Base-by-base conservation (phyloP, 2,113 vertebrate genomes). In the Rutilus rutilus region DNA sequence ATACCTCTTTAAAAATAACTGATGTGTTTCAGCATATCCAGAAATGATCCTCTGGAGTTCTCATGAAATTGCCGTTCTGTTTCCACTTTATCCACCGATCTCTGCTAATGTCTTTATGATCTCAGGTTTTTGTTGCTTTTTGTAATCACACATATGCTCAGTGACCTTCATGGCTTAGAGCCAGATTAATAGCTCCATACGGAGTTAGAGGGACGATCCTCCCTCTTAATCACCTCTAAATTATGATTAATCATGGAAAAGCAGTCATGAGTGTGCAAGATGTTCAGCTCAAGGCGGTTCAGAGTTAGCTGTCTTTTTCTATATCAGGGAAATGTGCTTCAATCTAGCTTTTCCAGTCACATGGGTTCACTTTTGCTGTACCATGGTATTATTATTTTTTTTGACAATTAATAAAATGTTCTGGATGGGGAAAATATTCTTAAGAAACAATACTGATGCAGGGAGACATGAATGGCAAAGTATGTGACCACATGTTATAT, bases 131-230 rank as follows among this genome's bases (percentile, higher is more conserved):
- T 86, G 69, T 86, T 92, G 90, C 89, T 92, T 91, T 91, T 88
- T 86, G 85, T 74, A 52, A 87, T 90, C 90, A 86, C 88, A 86
- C 87, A 73, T 87, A 93, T 59, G 87, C 88, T 93, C 90, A 64
- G 78, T 94, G 95, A 95, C 94, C 93, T 95, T 95, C 94, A 94
- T 92, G 92, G 93, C 90, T 90, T 89, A 92, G 90, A 94, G 91
- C 91, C 94, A 93, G 93, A 95, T 95, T 94, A 94, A 92, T 93
- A 85, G 83, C 93, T 93, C 88, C 88, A 88, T 92, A 85, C 90
- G 85, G 90, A 90, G 85, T 89, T 91, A 92, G 91, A 91, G 89
- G 90, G 89, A 92, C 90, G 90, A 90, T 93, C 92, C 92, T 93
- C 93, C 92, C 89, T 90, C 91, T 93, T 93, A 94, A 95, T 94